These are phyloP conservation scores for Trematomus loennbergii DNA, from an alignment of 2,113 vertebrate species.

Conservation along the genomic window DNA sequence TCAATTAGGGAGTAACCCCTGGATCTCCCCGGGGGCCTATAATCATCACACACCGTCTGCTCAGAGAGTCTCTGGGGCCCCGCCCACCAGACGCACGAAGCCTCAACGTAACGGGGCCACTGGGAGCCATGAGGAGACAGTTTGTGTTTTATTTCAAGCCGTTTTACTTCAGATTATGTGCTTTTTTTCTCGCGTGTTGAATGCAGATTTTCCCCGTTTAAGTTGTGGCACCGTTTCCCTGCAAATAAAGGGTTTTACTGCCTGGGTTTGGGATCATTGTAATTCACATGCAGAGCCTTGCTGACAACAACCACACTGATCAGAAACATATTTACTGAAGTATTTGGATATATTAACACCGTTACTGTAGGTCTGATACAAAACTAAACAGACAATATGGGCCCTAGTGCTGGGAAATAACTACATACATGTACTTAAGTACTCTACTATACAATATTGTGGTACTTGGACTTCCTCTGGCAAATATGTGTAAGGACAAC, in stretches of 20 bases:
- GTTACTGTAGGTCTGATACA: not conserved
- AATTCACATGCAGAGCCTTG: not conserved
- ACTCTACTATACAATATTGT: not conserved
- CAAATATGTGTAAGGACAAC: not conserved
- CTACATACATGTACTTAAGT: not conserved
- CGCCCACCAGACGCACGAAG: slow-evolving; percentile 28
- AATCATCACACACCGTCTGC: slow-evolving; percentile 80
- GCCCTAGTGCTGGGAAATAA: not conserved
- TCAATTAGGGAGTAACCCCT: slow-evolving; percentile 77
- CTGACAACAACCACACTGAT: not conserved
- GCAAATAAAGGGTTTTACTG: slow-evolving; percentile 4
- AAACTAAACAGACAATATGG: not conserved
- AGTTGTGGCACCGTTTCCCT: slow-evolving; percentile 14
- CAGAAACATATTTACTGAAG: not conserved
- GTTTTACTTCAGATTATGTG: slow-evolving; percentile 40
- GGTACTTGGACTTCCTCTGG: not conserved
- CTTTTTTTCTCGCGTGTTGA: slow-evolving; percentile 35
- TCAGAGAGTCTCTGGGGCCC: slow-evolving; percentile 44
- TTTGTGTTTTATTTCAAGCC: slow-evolving; percentile 40
- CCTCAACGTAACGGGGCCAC: slow-evolving; percentile 30
- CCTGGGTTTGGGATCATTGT: not conserved
- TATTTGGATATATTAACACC: not conserved
- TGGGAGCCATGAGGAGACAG: slow-evolving; percentile 39
- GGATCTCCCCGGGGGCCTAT: slow-evolving; percentile 73
- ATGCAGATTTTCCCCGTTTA: slow-evolving; percentile 41